Conservation (phyloP, 2,888 invertebrate genomes). For the Lordiphosa fenestrarum region DNA sequence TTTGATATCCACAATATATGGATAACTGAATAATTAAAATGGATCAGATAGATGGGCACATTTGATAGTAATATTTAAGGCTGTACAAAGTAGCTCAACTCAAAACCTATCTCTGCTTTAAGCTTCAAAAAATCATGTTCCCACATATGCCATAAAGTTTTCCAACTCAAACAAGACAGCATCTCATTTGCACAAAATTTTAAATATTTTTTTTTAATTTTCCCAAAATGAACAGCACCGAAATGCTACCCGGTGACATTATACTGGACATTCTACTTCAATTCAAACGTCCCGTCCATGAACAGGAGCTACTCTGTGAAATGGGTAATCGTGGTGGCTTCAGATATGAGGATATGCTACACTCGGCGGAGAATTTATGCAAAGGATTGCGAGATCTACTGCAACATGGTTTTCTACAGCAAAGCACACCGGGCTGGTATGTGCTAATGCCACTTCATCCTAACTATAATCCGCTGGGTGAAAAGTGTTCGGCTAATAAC, state of each 20-base stretch:
- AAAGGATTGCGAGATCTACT: background rate
- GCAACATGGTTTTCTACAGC: background rate
- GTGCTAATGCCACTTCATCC: background rate
- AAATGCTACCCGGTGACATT: background rate
- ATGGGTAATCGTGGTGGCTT: background rate
- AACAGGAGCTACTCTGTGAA: background rate
- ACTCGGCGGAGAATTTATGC: background rate
- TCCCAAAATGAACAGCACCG: too few relatives aligned
- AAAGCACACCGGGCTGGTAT: conserved; percentile 1
- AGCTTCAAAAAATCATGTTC: too few relatives aligned
- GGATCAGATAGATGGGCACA: too few relatives aligned
- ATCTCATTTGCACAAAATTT: background rate
- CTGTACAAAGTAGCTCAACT: too few relatives aligned
- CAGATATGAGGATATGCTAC: background rate
- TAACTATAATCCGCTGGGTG: background rate
- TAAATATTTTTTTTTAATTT: background rate
- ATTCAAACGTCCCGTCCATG: background rate
- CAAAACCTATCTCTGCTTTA: too few relatives aligned
- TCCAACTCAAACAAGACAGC: too few relatives aligned
- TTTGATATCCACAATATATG: too few relatives aligned
- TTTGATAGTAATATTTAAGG: too few relatives aligned
- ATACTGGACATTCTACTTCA: background rate
- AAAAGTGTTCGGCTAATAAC: background rate
- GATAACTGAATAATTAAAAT: too few relatives aligned
- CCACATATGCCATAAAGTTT: background rate